phyloP scores from a whole-genome alignment of 2,113 vertebrate species.

The Dissostichus mawsoni region DNA sequence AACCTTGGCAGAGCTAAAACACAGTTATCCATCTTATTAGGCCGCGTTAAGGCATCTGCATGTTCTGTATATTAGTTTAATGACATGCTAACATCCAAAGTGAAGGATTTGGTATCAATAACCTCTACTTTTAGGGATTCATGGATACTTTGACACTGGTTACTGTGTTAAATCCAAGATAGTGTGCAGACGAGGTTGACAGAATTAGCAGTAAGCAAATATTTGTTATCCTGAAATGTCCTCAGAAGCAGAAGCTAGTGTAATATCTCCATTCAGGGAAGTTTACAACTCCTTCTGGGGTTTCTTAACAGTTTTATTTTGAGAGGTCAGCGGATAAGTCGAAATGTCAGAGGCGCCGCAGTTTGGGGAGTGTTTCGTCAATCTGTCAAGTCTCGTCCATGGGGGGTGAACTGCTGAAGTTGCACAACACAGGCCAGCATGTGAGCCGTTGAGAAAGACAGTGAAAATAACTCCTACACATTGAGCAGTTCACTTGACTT shows the following conservation, averaged over 20 bases:
- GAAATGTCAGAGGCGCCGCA: slow-evolving; percentile 11
- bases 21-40: neutral
- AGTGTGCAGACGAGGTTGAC: neutral
- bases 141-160: too few relatives aligned
- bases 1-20: too few relatives aligned
- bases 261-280: neutral
- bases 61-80: neutral
- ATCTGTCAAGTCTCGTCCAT: slow-evolving; percentile 56
- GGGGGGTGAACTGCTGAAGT: slow-evolving; percentile 49
- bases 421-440: slow-evolving; percentile 49
- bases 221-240: neutral
- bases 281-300: neutral
- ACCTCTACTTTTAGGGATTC: neutral
- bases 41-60: neutral
- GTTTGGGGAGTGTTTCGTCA: slow-evolving; percentile 37
- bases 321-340: slow-evolving; percentile 4
- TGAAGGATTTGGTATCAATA: neutral
- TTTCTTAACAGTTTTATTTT: slow-evolving; percentile 12
- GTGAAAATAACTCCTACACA: slow-evolving; percentile 43
- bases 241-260: neutral
- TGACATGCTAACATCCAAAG: neutral
- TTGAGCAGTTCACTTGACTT: slow-evolving; percentile 1
- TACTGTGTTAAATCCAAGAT: too few relatives aligned
- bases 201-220: neutral
- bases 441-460: slow-evolving; percentile 25